Base-by-base conservation (phyloP, 2,113 vertebrate genomes). In the Mugil cephalus region DNA sequence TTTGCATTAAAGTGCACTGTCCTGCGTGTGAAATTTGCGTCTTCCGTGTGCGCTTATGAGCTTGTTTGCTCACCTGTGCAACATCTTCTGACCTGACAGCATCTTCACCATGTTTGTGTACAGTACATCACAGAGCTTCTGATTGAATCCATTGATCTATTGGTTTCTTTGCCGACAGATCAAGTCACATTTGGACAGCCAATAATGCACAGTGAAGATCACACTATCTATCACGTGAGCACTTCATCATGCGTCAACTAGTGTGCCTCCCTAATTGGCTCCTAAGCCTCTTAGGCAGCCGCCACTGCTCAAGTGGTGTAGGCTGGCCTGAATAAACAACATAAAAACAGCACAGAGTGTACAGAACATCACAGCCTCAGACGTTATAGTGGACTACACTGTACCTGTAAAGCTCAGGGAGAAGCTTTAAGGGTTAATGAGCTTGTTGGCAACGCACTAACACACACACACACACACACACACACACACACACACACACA, bases 241-340 rank as follows among this genome's bases (percentile, higher is more conserved):
- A 21, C 66, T 79, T 73, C 67, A 82, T 72, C 70, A 17, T 85
- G 82, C 68, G 56, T 88, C 87, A 88, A 82, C 84, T 61, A 69
- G 73, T 72, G 83, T 82, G 76, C 74, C 69, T 77, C 85, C 52
- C 76, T 91, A 91, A 93, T 91, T 91, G 89, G 87, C 86, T 90
- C 75, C 87, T 91, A 92, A 93, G 89, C 89, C 83, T 91, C 89
- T 93, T 92, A 92, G 88, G 91, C 87, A 83, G 81, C 80, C 15
- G 71, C 69, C 48, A 56, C 76, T 63, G 58, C 62, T 88, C 69
- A 76, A 86, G 72, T 72, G 79, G 72, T 59, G 85, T 43, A 47
- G 77, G 70, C 65, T 73, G 72, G 72, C 82, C 86, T 81, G 77
- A 84, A 84, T 90, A 89, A 89, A 91, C 86, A 88, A 82, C 78